Base-by-base conservation (phyloP, 2,888 invertebrate genomes). In the Morinoia aosen region DNA sequence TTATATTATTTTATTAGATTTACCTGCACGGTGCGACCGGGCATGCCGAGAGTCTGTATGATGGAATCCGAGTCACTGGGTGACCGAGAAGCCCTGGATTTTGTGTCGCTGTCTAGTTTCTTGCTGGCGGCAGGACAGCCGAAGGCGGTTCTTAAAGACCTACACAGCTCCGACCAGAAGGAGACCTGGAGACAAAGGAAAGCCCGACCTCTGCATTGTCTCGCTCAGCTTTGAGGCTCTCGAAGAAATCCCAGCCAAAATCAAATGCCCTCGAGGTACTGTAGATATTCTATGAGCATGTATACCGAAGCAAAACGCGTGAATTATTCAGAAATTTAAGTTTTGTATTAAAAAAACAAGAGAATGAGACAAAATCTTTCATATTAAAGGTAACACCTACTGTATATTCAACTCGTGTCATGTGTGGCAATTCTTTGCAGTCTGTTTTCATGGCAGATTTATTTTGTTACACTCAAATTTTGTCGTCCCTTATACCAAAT, bases 101-200 rank as follows among this genome's bases (percentile, higher is more conserved):
- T 90, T 57, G 33, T 5, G 93, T 93, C 93, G 57, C 57, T 57
- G 57, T 93, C 93, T 2, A 57, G 33, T 12, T 16, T 93, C 58
- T 93, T 93, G 19, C 25, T 33, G 19, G 8, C 40, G 12, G 57
- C 25, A 33, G 93, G 93, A 33, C 93, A 93, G 57, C 93, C 56
- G 12, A 93, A 33, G 25, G 93, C 93, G 16, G 33, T 10, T 12
- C 93, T 12, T 33, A 93, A 19, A 25, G 93, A 93, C 56, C 58
- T 56, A 58, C 93, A 93, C 93, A 93, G 14, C 93, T 93, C 93
- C 14, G 93, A 93, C 93, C 93, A 93, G 57, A 93, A 93, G 8
- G 93, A 93, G 19, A 58, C 93, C 93, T 93, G 93, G 40, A 56
- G 25, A 48, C 14, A 56, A 16, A 76, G 33, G 88, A 2, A 25